These are phyloP conservation scores for Pipistrellus pygmaeus DNA, from an alignment of 2,797 vertebrate species.

Conservation along the genomic window DNA sequence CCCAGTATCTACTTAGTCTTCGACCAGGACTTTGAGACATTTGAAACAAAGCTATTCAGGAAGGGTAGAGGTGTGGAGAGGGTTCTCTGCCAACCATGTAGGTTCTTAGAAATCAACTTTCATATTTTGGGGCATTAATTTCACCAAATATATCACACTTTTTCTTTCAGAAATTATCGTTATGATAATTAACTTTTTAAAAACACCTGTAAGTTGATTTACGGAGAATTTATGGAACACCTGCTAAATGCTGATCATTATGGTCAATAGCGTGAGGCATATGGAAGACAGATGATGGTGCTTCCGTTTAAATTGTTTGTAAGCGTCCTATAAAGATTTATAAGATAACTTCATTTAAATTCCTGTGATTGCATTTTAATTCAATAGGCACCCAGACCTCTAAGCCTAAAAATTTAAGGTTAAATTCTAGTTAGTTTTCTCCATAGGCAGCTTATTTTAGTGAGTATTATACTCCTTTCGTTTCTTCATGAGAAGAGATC, in stretches of 20 bases:
- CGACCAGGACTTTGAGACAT: not conserved
- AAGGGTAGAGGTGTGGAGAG: not conserved
- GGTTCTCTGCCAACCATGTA: not conserved
- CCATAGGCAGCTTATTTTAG: not conserved
- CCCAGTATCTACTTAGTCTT: not conserved
- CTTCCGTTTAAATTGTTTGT: not conserved
- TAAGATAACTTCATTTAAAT: slow-evolving; percentile 27
- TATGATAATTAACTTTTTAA: not conserved
- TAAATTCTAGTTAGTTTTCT: slow-evolving; percentile 35
- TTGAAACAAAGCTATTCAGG: not conserved
- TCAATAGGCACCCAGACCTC: not conserved
- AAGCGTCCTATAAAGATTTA: not conserved
- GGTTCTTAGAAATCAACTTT: not conserved
- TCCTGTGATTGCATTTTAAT: not conserved
- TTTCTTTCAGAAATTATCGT: not conserved
- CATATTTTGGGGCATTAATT: not conserved
- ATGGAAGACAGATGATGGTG: not conserved
- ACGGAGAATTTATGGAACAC: not conserved
- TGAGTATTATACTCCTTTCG: not conserved
- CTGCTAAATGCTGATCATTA: not conserved
- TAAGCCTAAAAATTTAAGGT: not conserved
- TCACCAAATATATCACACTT: not conserved
- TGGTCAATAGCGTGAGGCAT: not conserved
- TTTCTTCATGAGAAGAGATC: not conserved
- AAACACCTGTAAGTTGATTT: not conserved